Evolutionary conservation across 2,113 vertebrate genomes (phyloP).

Genomic region (Ginglymostoma cirratum): DNA sequence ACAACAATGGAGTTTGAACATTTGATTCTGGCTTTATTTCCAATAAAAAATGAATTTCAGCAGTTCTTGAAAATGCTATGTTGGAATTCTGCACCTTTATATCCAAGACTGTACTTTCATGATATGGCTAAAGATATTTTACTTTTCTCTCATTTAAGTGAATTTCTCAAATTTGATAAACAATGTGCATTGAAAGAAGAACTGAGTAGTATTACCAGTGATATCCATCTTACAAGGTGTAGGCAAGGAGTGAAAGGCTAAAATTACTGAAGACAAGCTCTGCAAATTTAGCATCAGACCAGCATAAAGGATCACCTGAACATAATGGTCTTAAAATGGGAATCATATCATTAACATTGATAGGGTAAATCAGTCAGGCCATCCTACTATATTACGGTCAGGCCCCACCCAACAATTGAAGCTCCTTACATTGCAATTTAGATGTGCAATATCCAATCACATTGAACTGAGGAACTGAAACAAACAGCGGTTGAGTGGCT

Average conservation of each 20-base stretch:
- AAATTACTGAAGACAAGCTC: not conserved
- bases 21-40: not conserved
- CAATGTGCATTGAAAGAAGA: not conserved
- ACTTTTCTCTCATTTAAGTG: not conserved
- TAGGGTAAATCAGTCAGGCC: too few species aligned
- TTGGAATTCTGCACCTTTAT: not conserved
- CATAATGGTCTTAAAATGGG: not conserved
- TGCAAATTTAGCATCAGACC: not conserved
- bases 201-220: not conserved
- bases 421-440: not conserved
- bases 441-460: not conserved
- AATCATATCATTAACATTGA: not conserved
- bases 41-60: not conserved
- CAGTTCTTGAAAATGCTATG: not conserved
- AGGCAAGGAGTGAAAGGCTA: not conserved
- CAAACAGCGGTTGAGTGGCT: not conserved
- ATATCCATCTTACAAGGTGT: not conserved
- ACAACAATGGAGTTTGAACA: not conserved
- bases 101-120: not conserved
- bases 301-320: not conserved
- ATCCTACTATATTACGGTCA: not conserved
- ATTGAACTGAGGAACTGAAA: not conserved
- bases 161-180: not conserved
- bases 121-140: not conserved
- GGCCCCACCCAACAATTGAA: not conserved